Evolutionary conservation across 2,113 vertebrate genomes (phyloP).

Genomic region (Corythoichthys intestinalis): DNA sequence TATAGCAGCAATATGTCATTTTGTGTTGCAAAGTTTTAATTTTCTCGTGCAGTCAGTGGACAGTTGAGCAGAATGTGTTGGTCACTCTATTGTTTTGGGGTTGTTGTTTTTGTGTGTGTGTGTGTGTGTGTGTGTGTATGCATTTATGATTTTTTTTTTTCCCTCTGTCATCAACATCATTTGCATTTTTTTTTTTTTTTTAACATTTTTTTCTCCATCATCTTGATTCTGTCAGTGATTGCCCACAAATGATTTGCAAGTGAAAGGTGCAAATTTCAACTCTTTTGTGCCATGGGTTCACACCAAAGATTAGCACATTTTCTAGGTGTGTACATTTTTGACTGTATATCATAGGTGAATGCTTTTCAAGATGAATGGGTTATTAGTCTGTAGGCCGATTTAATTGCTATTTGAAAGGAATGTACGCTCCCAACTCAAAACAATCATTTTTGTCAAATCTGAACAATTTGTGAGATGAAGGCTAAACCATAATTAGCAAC

Average conservation of each 20-base stretch:
- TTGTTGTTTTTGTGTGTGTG: constrained; percentile 32
- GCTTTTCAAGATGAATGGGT: constrained; percentile 29
- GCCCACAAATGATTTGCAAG: constrained; percentile 28
- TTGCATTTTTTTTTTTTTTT: constrained; percentile 13
- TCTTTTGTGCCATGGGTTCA: constrained; percentile 58
- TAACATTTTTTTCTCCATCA: constrained; percentile 12
- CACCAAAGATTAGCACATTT: constrained; percentile 61
- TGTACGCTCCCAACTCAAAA: constrained; percentile 49
- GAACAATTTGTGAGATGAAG: constrained; percentile 34
- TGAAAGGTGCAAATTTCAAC: constrained; percentile 38
- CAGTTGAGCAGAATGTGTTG: constrained; percentile 33
- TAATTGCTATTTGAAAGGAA: constrained; percentile 43
- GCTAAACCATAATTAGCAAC: constrained; percentile 25
- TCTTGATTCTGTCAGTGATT: constrained; percentile 17
- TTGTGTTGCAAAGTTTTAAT: constrained; percentile 39
- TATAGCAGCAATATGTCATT: constrained; percentile 33
- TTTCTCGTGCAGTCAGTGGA: constrained; percentile 35
- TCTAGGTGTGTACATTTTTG: constrained; percentile 21
- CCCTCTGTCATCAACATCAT: constrained; percentile 8
- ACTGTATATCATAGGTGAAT: constrained; percentile 41
- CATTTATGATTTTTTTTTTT: constrained; percentile 18
- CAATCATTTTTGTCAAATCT: constrained; percentile 56
- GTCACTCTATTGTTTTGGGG: constrained; percentile 33
- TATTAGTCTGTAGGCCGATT: constrained; percentile 31
- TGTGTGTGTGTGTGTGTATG: constrained; percentile 20